These are phyloP conservation scores for Lepus oiostolus DNA, from an alignment of 2,797 vertebrate species.

Conservation along the genomic window DNA sequence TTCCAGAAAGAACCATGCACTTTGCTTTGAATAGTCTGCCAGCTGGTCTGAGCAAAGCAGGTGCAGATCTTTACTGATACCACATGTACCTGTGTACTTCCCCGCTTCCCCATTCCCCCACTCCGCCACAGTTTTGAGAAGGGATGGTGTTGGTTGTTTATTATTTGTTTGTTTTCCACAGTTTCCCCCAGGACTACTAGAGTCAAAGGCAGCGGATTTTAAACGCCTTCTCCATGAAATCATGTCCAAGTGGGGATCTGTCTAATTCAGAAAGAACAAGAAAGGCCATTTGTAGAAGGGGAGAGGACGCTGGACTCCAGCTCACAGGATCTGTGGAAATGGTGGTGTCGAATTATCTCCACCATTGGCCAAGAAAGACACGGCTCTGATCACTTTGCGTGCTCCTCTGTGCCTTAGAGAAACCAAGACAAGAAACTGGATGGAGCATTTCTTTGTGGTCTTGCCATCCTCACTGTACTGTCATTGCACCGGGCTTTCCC, in stretches of 20 bases:
- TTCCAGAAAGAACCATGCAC: constrained; percentile 62
- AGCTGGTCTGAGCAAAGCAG: constrained; percentile 70
- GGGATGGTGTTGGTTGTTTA: neutral
- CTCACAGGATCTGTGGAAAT: neutral
- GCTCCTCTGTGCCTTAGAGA: neutral
- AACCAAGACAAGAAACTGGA: neutral
- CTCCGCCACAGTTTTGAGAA: neutral
- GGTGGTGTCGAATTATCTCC: neutral
- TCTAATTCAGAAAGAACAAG: neutral
- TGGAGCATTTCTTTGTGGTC: constrained; percentile 1
- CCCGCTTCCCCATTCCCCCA: neutral
- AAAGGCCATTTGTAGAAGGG: neutral
- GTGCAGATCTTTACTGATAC: constrained; percentile 62
- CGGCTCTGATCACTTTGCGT: neutral
- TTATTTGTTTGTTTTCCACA: constrained; percentile 35
- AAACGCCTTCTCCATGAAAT: neutral
- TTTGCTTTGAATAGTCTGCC: constrained; percentile 69
- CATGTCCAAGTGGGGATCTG: neutral
- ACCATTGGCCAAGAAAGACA: neutral
- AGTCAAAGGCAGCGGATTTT: constrained; percentile 40
- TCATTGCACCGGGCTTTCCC: constrained; percentile 8
- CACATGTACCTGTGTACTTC: constrained; percentile 21
- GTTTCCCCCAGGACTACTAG: constrained; percentile 13
- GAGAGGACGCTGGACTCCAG: neutral
- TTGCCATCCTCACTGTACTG: neutral